Percentiles rank a stretch among this genome's conserved stretches.
Conservation (phyloP, 1,140 invertebrate species). For the Drosophila grimshawi region DNA sequence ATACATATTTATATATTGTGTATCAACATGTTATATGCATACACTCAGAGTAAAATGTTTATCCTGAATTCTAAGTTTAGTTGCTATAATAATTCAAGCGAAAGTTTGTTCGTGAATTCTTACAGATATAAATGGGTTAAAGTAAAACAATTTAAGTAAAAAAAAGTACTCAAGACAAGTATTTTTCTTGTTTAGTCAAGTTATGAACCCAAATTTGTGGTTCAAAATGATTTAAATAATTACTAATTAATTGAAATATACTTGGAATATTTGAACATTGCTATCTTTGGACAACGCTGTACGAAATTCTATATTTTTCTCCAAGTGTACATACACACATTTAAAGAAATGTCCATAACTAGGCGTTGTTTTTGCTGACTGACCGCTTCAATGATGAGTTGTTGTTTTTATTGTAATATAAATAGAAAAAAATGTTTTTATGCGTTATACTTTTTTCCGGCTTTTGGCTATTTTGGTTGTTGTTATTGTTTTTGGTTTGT, state of each 20-base stretch:
- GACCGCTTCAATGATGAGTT: constrained; percentile 72
- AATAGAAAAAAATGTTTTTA: constrained; percentile 13
- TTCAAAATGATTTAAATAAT: no score
- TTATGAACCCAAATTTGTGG: no score
- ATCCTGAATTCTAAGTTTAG: no score
- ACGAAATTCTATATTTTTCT: background rate
- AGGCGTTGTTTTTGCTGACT: constrained; percentile 63
- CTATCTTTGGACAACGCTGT: background rate
- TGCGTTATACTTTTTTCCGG: constrained; percentile 57
- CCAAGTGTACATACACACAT: constrained; percentile 14
- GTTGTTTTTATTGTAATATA: constrained; percentile 61
- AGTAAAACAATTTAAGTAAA: no score
- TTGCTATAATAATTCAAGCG: no score
- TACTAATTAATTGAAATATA: no score
- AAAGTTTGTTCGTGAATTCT: no score
- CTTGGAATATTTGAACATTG: no score
- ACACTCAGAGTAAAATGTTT: background rate
- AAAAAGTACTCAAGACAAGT: no score
- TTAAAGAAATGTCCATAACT: constrained; percentile 69
- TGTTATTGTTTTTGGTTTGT: constrained; percentile 30
- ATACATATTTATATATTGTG: constrained; percentile 20
- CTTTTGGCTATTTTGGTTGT: constrained; percentile 28
- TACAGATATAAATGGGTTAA: no score
- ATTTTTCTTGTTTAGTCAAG: no score
- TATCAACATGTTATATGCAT: constrained; percentile 25